A percentile compares a stretch with the other conserved stretches of the same genome.
Evolutionary conservation across 2,888 invertebrate species (phyloP).

Genomic region (Rhamphomyia laevipes): DNA sequence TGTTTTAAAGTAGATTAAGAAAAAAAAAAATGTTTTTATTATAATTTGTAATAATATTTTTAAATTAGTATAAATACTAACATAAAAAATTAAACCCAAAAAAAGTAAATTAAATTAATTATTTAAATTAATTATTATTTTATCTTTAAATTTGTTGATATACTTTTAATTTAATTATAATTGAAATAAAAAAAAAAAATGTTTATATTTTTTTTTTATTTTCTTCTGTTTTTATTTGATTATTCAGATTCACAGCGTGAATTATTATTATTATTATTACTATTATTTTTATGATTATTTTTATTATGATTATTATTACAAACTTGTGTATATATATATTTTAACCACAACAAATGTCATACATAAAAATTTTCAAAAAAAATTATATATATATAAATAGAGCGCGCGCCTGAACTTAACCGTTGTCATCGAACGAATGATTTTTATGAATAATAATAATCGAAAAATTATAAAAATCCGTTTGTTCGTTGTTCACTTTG

Average conservation of each 20-base stretch:
- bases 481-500: conserved; percentile 37
- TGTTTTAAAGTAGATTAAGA: too few relatives aligned
- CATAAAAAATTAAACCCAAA: too few relatives aligned
- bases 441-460: not conserved
- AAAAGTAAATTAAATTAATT: too few relatives aligned
- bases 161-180: too few relatives aligned
- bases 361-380: not conserved
- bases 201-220: too few relatives aligned
- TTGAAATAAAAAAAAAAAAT: too few relatives aligned
- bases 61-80: too few relatives aligned
- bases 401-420: conserved; percentile 40
- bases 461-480: not conserved
- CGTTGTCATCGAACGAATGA: conserved; percentile 40
- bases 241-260: not conserved
- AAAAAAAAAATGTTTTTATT: too few relatives aligned
- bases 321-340: not conserved
- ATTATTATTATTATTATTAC: not conserved
- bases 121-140: too few relatives aligned
- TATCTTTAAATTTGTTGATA: too few relatives aligned
- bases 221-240: not conserved
- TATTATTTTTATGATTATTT: not conserved
- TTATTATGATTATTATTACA: not conserved
- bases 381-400: conserved; percentile 25
- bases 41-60: too few relatives aligned
- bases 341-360: not conserved